Percentiles rank a stretch among this genome's conserved stretches.
These are phyloP conservation scores for Thaumatotibia leucotreta DNA, from an alignment of 1,140 invertebrate species.

Conservation along the genomic window DNA sequence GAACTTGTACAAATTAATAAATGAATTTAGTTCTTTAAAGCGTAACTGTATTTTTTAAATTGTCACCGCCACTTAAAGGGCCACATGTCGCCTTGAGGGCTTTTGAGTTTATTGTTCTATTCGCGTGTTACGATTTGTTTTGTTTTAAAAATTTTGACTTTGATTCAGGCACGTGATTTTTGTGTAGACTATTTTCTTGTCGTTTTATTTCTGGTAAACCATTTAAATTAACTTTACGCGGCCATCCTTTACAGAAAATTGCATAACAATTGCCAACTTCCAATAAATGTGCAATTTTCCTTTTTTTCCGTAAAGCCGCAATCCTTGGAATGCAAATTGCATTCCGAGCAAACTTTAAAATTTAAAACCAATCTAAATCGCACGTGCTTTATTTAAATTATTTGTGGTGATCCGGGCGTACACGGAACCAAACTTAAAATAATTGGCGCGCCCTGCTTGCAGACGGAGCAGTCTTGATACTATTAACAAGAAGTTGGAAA, in stretches of 20 bases:
- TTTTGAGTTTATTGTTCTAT: slow-evolving; percentile 57
- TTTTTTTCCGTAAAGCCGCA: neutral
- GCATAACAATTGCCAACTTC: too few relatives aligned
- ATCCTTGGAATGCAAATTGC: neutral
- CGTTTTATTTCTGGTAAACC: too few relatives aligned
- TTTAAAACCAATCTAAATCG: slow-evolving; percentile 12
- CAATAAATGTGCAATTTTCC: neutral
- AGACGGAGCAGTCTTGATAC: slow-evolving; percentile 38
- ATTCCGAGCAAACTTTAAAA: slow-evolving; percentile 2
- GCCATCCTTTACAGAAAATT: too few relatives aligned
- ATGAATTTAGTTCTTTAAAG: slow-evolving; percentile 61
- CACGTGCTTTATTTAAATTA: slow-evolving; percentile 1
- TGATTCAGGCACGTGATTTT: neutral
- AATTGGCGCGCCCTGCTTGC: slow-evolving; percentile 45
- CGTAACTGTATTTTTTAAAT: slow-evolving; percentile 72
- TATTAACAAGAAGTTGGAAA: slow-evolving; percentile 12
- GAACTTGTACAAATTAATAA: slow-evolving; percentile 32
- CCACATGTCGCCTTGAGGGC: slow-evolving; percentile 72
- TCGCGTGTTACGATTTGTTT: slow-evolving; percentile 16
- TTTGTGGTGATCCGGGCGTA: slow-evolving; percentile 33
- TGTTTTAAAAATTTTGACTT: slow-evolving; percentile 15
- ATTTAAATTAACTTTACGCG: too few relatives aligned
- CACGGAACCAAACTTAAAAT: slow-evolving; percentile 74
- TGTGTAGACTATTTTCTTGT: too few relatives aligned
- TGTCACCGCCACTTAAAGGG: slow-evolving; percentile 73